A percentile compares a stretch with the other conserved stretches of the same genome.
These are phyloP conservation scores for Amyelois transitella DNA, from an alignment of 1,140 invertebrate species.

Conservation along the genomic window DNA sequence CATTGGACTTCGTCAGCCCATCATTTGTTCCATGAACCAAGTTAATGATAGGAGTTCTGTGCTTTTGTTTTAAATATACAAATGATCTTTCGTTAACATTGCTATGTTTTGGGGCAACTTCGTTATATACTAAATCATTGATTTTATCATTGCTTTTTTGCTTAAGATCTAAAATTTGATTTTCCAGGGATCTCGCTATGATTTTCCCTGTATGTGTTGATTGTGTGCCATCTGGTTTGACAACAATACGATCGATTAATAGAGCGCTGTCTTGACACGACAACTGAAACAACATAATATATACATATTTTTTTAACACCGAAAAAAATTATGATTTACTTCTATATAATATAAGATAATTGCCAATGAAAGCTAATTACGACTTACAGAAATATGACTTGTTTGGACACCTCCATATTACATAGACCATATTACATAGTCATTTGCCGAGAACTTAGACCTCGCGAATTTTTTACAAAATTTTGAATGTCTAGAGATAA, in stretches of 20 bases:
- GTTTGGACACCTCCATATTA: no score
- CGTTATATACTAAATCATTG: background rate
- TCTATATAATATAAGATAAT: no score
- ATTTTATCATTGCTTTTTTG: background rate
- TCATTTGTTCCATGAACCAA: background rate
- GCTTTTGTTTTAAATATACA: conserved; percentile 30
- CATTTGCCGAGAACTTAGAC: no score
- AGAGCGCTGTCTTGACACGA: background rate
- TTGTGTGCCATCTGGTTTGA: background rate
- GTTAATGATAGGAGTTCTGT: conserved; percentile 18
- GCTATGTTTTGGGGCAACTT: conserved; percentile 2
- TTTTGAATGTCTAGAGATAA: background rate
- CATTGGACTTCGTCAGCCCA: background rate
- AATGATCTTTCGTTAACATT: conserved; percentile 30
- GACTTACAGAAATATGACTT: no score
- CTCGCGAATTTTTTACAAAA: no score
- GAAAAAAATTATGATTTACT: no score
- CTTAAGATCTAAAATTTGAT: background rate
- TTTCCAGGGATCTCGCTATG: background rate
- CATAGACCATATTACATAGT: no score
- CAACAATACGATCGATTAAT: background rate
- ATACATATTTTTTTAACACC: no score
- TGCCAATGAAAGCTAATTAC: no score
- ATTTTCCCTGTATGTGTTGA: background rate
- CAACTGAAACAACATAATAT: no score